Base-by-base conservation (phyloP, 2,888 invertebrate genomes). In the Cyclophora albipunctata region DNA sequence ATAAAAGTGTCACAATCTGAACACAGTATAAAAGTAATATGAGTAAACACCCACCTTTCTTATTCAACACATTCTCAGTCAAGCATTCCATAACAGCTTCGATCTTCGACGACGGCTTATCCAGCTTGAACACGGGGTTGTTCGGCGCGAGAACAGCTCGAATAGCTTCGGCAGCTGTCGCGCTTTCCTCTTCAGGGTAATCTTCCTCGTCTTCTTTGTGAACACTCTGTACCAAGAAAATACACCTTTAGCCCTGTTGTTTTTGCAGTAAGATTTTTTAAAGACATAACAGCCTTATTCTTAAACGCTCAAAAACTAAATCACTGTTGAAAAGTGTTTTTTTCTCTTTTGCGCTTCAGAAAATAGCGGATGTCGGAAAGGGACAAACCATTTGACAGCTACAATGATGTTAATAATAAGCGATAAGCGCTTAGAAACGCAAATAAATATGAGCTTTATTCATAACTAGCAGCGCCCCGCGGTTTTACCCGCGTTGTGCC, bases 111-210 rank as follows among this genome's bases (percentile, higher is more conserved):
- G 95, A 95, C 7, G 84, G 79, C 0, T 89, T 79, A 3, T 81
- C 63, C 0, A 89, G 67, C 34, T 91, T 67, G 78, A 95, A 96
- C 4, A 95, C 91, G 0, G 95, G 95, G 88, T 95, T 94, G 42
- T 89, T 88, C 0, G 90, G 87, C 2, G 91, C 91, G 35, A 95
- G 77, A 34, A 94, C 85, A 34, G 91, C 91, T 20, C 90, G 86
- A 4, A 91, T 86, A 0, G 92, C 92, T 61, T 91, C 91, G 0
- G 81, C 74, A 3, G 73, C 87, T 0, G 90, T 84, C 0, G 90
- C 89, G 5, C 83, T 74, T 34, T 88, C 89, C 3, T 78, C 74
- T 0, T 62, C 64, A 20, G 20, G 20, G 20, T 20, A 20, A 1
- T 40, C 66, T 0, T 60, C 69, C 0, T 71, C 71, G 0, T 71